Evolutionary conservation across 1,140 invertebrate genomes (phyloP), one percentile per base, ranked within the genome.

Genomic region (Drosophila subobscura): DNA sequence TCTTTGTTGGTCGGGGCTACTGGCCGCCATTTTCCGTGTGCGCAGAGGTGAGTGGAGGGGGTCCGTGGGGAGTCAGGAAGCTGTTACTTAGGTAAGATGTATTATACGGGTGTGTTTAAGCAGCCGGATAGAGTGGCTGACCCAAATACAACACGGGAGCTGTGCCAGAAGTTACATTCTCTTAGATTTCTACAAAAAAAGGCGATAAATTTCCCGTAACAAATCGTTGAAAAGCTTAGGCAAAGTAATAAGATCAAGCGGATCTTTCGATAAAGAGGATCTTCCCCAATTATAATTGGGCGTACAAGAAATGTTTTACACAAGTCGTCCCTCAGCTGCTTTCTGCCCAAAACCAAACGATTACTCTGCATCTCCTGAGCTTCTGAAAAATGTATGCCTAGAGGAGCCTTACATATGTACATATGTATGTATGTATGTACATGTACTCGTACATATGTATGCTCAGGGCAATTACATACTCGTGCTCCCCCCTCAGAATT

Each of bases 311-410:
- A 33, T 33, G 2, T 8, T 25, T 20, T 49, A 1, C 23, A 40
- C 29, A 68, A 68, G 51, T 68, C 33, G n/a, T 68, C 64, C 63
- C 65, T 12, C 29, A 49, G 42, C 33, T 47, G 23, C 42, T 68
- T 53, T 23, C 16, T 25, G 20, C 3, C 12, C 44, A 51, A 72
- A 77, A 72, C 59, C 59, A 77, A 77, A 53, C 64, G 58, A 64
- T 64, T 64, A 51, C 44, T 51, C 54, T 41, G 46, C 27, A 44
- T 54, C 8, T 33, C 8, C 8, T 8, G 29, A 64, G 40, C 64
- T 37, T 53, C 71, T 64, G 65, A 77, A 71, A 77, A 59, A 77
- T 71, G 66, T 65, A 77, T 77, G 74, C 60, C 66, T 55, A 51
- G 65, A 25, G 73, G 68, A 57, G 74, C 71, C 51, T 59, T 76